A percentile compares a stretch with the other conserved stretches of the same genome.
phyloP scores from a whole-genome alignment of 2,888 invertebrate species.

The Volucella inflata region DNA sequence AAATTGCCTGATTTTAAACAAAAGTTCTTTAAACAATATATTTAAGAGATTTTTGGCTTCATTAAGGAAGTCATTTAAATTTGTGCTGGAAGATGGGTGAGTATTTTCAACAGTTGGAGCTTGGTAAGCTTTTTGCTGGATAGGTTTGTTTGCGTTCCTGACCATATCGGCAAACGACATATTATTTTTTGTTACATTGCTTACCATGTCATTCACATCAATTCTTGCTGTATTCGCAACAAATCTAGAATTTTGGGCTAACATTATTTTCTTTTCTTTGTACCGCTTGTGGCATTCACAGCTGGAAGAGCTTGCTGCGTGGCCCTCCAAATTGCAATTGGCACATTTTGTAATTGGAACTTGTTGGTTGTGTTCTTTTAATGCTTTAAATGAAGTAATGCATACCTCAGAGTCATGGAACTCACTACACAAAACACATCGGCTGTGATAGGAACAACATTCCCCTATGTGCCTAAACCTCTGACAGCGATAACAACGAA shows the following conservation, averaged over 20 bases:
- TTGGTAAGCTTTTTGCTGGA: too few relatives aligned
- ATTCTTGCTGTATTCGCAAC: neutral
- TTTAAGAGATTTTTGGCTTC: constrained; percentile 15
- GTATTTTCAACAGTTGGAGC: too few relatives aligned
- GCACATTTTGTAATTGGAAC: constrained; percentile 3
- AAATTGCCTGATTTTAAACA: constrained; percentile 22
- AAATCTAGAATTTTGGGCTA: neutral
- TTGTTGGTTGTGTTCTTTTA: constrained; percentile 15
- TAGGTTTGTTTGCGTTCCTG: too few relatives aligned
- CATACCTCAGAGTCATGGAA: constrained; percentile 14
- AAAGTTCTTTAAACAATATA: too few relatives aligned
- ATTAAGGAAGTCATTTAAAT: constrained; percentile 28
- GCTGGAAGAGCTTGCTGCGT: too few relatives aligned
- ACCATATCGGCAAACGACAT: constrained; percentile 5
- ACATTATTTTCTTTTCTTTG: neutral
- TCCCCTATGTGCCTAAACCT: constrained; percentile 20
- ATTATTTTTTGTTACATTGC: neutral
- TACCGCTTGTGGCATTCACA: too few relatives aligned
- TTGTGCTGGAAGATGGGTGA: constrained; percentile 1
- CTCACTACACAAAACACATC: constrained; percentile 28
- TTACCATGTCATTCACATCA: neutral
- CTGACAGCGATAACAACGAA: constrained; percentile 23
- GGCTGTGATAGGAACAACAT: constrained; percentile 18
- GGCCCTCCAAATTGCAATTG: constrained; percentile 5
- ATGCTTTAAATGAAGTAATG: constrained; percentile 1